Base-by-base conservation (phyloP, 2,888 invertebrate genomes). In the Drosophila emarginata region DNA sequence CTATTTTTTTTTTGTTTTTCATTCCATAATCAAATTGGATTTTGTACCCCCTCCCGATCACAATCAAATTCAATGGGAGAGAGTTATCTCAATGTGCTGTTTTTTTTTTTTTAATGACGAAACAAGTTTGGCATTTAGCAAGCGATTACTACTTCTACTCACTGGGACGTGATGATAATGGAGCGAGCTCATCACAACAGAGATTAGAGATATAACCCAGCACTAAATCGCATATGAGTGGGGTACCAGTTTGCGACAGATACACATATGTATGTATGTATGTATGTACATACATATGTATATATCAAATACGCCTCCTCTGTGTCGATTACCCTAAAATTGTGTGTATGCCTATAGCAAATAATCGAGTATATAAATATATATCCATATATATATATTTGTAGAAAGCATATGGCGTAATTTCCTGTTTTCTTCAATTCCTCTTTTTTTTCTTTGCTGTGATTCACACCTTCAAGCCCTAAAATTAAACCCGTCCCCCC, bases 41-140 rank as follows among this genome's bases (percentile, higher is more conserved):
- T 73, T 73, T 78, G 76, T 21, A 73, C 66, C 53, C 50, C 14
- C 9, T 4, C 32, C 32, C 11, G 32, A 1, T 32, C 32, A 32
- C 32, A 32, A 32, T 32, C 32, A 9, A 32, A 32, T 32, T 32
- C 11, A 32, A 32, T 9, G 28, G 14, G 32, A 32, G 53, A 40
- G 28, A 18, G n/a, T 77, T 68, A 74, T 74, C 66, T 63, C 61
- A 51, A 53, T 15, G 53, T 39, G 39, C 18, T 37, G 6, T 52
- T 28, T 32, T 45, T 53, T 32, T 45, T 53, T 68, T 53, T 68
- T 51, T 70, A 58, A 74, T 79, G 73, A 71, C 70, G 70, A 73
- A 79, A 78, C 73, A 68, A 68, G 77, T 71, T 79, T 32, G 57
- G 11, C 73, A 68, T 76, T 79, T 70, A 79, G 79, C 77, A 59